Percentiles rank a stretch among this genome's conserved stretches.
These are phyloP conservation scores for Tyto alba DNA, from an alignment of 2,113 vertebrate species.

Conservation along the genomic window DNA sequence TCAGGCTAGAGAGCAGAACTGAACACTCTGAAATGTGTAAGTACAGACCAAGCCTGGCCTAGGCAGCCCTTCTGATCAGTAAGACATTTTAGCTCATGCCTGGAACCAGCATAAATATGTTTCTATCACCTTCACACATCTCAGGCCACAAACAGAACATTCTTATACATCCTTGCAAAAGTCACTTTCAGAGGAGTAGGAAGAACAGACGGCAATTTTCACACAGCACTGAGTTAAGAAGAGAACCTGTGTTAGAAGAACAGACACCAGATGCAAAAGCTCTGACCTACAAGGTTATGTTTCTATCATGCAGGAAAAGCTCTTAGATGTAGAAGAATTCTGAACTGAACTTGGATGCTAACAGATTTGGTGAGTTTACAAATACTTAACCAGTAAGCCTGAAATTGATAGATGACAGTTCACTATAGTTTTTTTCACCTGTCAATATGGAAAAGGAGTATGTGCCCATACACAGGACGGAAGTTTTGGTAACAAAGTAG, in stretches of 20 bases:
- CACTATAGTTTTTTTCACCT: not conserved
- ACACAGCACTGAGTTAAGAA: not conserved
- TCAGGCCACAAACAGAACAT: not conserved
- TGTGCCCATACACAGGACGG: not conserved
- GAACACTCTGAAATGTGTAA: not conserved
- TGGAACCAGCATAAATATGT: not conserved
- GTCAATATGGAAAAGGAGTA: not conserved
- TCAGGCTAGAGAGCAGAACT: not conserved
- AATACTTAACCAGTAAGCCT: not conserved
- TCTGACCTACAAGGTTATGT: not conserved
- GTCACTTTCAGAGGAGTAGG: not conserved
- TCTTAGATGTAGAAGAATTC: not conserved
- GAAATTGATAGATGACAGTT: not conserved
- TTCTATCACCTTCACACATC: not conserved
- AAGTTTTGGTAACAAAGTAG: not conserved
- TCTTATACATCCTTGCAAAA: not conserved
- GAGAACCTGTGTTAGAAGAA: not conserved
- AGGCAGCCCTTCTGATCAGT: not conserved
- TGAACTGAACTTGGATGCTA: not conserved
- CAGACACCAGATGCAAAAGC: not conserved
- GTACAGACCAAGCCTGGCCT: not conserved
- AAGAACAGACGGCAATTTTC: not conserved
- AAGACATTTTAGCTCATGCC: not conserved
- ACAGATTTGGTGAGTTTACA: not conserved
- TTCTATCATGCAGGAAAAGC: not conserved